Conservation (phyloP, 1,140 invertebrate genomes). For the Philaenus spumarius region DNA sequence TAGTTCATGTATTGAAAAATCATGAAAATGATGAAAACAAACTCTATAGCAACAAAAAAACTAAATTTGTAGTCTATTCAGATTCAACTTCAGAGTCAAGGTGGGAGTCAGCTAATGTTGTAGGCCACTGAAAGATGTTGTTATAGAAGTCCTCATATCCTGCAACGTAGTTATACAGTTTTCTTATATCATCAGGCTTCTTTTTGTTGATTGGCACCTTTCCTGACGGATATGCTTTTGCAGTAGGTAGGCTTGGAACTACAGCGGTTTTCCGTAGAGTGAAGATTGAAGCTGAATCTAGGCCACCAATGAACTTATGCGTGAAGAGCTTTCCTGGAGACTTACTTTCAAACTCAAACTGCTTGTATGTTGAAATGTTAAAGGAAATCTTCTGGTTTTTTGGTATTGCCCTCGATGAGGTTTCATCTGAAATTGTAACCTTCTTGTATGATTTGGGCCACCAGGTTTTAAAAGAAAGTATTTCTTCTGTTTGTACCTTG, state of each 20-base stretch:
- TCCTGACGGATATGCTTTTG: not conserved
- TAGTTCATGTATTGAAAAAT: no score
- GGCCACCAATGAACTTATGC: constrained; percentile 3
- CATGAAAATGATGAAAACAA: not conserved
- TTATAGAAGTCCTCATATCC: not conserved
- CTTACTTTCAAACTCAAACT: not conserved
- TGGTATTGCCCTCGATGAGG: not conserved
- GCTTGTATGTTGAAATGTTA: not conserved
- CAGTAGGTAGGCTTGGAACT: not conserved
- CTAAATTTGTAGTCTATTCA: not conserved
- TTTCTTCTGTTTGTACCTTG: not conserved
- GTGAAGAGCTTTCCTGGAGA: not conserved
- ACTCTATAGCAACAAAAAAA: not conserved
- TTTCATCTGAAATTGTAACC: constrained; percentile 1
- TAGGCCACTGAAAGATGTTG: no score
- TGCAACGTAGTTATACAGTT: not conserved
- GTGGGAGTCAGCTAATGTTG: no score
- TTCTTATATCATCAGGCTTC: not conserved
- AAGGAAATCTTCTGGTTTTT: not conserved
- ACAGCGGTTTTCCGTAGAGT: not conserved
- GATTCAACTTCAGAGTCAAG: constrained; percentile 2
- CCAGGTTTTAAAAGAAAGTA: not conserved
- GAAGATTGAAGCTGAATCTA: not conserved
- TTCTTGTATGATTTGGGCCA: not conserved
- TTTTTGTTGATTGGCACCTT: no score